Evolutionary conservation across 2,113 vertebrate genomes (phyloP).

Genomic region (Heteronetta atricapilla): DNA sequence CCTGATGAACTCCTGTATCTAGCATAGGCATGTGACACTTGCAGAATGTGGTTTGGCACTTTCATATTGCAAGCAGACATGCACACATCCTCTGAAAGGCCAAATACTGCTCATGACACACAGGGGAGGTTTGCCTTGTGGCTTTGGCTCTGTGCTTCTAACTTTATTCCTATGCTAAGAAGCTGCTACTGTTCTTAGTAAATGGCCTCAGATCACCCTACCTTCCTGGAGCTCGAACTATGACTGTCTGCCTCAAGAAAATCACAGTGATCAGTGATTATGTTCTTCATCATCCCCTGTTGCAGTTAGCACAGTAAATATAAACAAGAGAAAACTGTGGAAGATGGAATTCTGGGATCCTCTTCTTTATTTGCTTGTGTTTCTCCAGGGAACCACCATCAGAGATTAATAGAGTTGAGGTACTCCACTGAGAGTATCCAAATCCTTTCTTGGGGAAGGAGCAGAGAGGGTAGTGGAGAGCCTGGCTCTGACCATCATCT

Average conservation of each 20-base stretch:
- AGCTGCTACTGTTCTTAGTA: not conserved
- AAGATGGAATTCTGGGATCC: not conserved
- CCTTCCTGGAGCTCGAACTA: fast-evolving
- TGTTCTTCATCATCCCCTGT: fast-evolving
- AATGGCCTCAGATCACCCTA: not conserved
- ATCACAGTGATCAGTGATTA: not conserved
- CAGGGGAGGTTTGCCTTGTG: not conserved
- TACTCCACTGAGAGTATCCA: not conserved
- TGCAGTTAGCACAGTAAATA: not conserved
- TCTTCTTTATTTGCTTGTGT: not conserved
- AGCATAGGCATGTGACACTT: fast-evolving
- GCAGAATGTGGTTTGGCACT: not conserved
- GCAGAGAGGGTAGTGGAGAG: not conserved
- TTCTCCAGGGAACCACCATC: not conserved
- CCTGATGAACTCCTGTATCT: not conserved
- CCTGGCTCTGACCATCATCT: fast-evolving
- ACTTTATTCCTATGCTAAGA: not conserved
- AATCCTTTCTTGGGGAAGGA: not conserved
- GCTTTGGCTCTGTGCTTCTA: not conserved
- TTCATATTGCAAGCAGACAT: not conserved
- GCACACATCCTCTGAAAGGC: not conserved
- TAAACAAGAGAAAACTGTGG: not conserved
- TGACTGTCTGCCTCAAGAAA: fast-evolving
- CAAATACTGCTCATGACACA: not conserved
- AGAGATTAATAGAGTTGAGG: not conserved